Evolutionary conservation across 2,113 vertebrate species (phyloP).

Genomic region (Phyllostomus discolor): DNA sequence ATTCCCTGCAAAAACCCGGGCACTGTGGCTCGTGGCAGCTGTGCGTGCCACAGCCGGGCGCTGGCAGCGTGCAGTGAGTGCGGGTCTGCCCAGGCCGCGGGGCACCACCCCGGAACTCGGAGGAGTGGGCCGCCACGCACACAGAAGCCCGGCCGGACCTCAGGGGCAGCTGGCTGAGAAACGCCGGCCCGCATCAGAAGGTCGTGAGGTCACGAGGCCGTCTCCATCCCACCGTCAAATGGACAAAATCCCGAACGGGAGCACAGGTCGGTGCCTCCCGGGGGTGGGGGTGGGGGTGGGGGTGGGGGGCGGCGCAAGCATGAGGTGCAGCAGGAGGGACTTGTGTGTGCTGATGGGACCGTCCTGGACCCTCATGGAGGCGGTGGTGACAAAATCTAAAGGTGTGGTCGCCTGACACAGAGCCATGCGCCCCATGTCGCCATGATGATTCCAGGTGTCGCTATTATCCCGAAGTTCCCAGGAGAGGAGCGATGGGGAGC

Average conservation of each 20-base stretch:
- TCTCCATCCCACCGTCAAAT: neutral
- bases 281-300: too few species aligned
- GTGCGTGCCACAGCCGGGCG: too few species aligned
- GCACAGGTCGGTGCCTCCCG: accelerated
- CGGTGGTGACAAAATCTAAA: neutral
- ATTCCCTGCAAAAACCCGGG: neutral
- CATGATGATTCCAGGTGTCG: neutral
- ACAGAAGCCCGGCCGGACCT: too few species aligned
- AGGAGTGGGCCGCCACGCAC: accelerated
- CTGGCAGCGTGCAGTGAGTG: neutral
- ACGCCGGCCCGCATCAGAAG: neutral
- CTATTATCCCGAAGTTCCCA: accelerated
- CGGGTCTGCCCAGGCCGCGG: accelerated
- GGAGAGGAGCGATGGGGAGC: neutral
- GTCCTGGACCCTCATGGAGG: neutral
- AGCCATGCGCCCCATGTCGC: accelerated
- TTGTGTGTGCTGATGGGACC: neutral
- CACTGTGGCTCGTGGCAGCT: neutral
- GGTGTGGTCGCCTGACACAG: too few species aligned
- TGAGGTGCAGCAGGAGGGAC: accelerated
- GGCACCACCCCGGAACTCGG: neutral
- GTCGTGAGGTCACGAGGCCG: neutral
- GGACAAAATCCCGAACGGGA: neutral
- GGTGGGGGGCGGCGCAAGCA: accelerated
- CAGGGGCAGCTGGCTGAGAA: neutral